Percentiles rank a stretch among this genome's conserved stretches.
Evolutionary conservation across 92 coral and sea anemone genomes (phyloP).

Genomic region (Diadumene lineata): DNA sequence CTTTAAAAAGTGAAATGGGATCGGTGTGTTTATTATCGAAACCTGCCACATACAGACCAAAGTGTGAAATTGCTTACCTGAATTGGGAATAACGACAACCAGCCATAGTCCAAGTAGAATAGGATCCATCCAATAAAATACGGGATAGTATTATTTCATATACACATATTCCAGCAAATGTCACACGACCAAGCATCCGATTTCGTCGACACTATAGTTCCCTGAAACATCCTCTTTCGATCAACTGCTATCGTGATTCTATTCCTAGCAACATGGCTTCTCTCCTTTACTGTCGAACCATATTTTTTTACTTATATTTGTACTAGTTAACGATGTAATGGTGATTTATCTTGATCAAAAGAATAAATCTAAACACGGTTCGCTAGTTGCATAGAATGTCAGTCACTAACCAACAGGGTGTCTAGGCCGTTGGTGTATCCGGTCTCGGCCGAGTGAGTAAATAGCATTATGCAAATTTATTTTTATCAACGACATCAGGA

Average conservation of each 20-base stretch:
- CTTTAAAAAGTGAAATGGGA: not conserved
- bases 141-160: not conserved
- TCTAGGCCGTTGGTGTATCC: constrained; percentile 26
- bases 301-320: not conserved
- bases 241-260: not conserved
- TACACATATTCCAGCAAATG: not conserved
- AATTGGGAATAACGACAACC: not conserved
- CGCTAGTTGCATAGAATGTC: not conserved
- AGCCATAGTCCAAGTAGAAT: not conserved
- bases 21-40: not conserved
- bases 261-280: not conserved
- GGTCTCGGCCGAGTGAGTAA: constrained; percentile 18
- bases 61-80: constrained; percentile 15
- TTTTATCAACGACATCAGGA: not conserved
- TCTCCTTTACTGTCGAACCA: not conserved
- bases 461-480: constrained; percentile 5
- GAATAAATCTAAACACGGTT: constrained; percentile 1
- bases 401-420: not conserved
- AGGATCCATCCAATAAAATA: not conserved
- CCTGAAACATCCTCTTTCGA: not conserved
- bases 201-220: not conserved
- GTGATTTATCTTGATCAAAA: not conserved
- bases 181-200: not conserved
- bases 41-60: not conserved
- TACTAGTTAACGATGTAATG: not conserved